Conservation (phyloP, 1,140 invertebrate species). For the Papilio helenus region DNA sequence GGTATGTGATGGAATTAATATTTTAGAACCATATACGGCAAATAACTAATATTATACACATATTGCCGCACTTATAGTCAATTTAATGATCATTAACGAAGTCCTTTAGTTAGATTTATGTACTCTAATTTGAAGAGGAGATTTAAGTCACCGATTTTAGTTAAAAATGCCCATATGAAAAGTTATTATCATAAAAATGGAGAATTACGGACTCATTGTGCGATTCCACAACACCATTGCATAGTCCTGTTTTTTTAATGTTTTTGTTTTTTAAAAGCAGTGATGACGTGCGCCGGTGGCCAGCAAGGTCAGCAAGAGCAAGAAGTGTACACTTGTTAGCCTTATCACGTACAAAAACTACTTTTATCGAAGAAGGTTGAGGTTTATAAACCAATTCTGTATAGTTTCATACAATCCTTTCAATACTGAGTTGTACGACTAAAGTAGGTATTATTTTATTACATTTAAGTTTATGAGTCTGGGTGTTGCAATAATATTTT, state of each 20-base stretch:
- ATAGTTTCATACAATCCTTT: background rate
- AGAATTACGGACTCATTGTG: too few relatives aligned
- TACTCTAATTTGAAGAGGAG: too few relatives aligned
- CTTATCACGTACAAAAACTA: constrained; percentile 36
- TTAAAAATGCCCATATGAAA: too few relatives aligned
- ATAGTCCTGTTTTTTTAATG: background rate
- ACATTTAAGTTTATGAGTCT: background rate
- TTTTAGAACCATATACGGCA: too few relatives aligned
- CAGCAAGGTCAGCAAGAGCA: constrained; percentile 28
- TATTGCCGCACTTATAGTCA: too few relatives aligned
- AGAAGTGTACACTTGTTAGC: constrained; percentile 28
- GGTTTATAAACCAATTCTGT: constrained; percentile 33
- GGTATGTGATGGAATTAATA: too few relatives aligned
- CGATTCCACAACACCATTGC: background rate
- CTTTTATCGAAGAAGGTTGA: constrained; percentile 37
- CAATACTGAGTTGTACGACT: background rate
- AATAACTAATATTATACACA: too few relatives aligned
- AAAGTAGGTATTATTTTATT: background rate
- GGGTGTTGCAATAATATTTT: background rate
- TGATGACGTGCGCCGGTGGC: constrained; percentile 15
- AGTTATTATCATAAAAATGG: too few relatives aligned
- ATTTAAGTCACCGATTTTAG: too few relatives aligned
- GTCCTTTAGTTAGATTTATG: too few relatives aligned
- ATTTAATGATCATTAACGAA: too few relatives aligned
- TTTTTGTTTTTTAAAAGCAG: constrained; percentile 25